A percentile compares a stretch with the other conserved stretches of the same genome.
These are phyloP conservation scores for Barbus barbus DNA, from an alignment of 2,113 vertebrate genomes.

Conservation along the genomic window DNA sequence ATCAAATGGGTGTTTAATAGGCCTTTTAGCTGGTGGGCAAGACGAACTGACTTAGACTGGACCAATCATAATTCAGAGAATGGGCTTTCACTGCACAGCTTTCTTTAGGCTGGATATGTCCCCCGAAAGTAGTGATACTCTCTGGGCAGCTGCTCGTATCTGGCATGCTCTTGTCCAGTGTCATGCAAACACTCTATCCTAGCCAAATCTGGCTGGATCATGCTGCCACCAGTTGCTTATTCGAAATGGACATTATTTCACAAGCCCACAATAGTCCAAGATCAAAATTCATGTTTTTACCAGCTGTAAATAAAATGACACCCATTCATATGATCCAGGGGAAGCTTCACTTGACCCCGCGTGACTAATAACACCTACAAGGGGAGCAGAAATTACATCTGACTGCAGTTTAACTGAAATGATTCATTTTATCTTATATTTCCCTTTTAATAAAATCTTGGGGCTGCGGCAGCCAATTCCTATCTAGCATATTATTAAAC, in stretches of 20 bases:
- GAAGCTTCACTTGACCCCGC: background rate
- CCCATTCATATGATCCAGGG: background rate
- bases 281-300: background rate
- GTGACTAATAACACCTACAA: constrained; percentile 6
- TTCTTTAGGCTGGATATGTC: constrained; percentile 51
- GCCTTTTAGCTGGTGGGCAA: constrained; percentile 36
- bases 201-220: constrained; percentile 49
- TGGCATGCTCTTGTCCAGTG: constrained; percentile 56
- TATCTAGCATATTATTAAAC: constrained; percentile 20
- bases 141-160: constrained; percentile 53
- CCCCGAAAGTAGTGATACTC: constrained; percentile 54
- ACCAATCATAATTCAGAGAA: constrained; percentile 47
- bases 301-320: constrained; percentile 1
- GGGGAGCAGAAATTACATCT: constrained; percentile 4
- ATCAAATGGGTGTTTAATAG: constrained; percentile 50
- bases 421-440: constrained; percentile 26
- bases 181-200: constrained; percentile 64
- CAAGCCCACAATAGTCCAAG: too few species aligned
- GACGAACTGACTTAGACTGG: constrained; percentile 47
- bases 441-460: constrained; percentile 34
- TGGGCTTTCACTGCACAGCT: constrained; percentile 48
- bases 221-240: constrained; percentile 17
- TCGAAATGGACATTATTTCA: background rate
- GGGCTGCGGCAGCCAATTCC: background rate
- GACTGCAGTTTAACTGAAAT: constrained; percentile 24